Conservation (phyloP, 2,113 vertebrate species). For the Chaetorhynchus papuensis region DNA sequence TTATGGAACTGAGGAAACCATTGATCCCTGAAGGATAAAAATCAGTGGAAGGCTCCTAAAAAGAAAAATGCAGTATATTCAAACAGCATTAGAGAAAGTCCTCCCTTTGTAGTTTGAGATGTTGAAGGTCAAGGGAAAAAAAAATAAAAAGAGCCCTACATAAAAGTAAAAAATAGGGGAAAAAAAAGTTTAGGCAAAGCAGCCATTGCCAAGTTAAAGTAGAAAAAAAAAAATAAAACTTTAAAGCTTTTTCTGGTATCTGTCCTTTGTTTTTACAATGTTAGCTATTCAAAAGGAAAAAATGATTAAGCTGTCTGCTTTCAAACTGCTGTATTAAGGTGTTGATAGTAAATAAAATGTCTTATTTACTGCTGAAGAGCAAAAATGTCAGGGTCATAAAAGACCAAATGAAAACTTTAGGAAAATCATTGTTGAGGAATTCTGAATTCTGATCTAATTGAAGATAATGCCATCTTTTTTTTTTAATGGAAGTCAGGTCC, state of each 20-base stretch:
- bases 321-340: background rate
- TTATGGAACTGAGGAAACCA: conserved; percentile 56
- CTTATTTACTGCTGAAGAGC: background rate
- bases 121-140: conserved; percentile 51
- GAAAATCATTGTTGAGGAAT: background rate
- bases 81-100: conserved; percentile 55
- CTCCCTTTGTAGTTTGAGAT: conserved; percentile 59
- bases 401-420: background rate
- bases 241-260: background rate
- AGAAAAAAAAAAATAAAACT: conserved; percentile 31
- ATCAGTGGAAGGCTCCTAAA: conserved; percentile 62
- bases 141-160: background rate
- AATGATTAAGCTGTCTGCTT: background rate
- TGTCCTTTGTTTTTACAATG: conserved; percentile 10
- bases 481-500: background rate
- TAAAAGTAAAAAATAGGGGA: background rate
- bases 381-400: background rate
- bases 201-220: background rate
- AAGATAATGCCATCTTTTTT: background rate
- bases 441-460: background rate
- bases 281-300: background rate
- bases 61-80: conserved; percentile 57
- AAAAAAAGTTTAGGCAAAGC: background rate
- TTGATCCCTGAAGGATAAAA: conserved; percentile 67
- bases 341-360: background rate